phyloP scores from a whole-genome alignment of 2,797 vertebrate genomes.

The Echeneis naucrates region DNA sequence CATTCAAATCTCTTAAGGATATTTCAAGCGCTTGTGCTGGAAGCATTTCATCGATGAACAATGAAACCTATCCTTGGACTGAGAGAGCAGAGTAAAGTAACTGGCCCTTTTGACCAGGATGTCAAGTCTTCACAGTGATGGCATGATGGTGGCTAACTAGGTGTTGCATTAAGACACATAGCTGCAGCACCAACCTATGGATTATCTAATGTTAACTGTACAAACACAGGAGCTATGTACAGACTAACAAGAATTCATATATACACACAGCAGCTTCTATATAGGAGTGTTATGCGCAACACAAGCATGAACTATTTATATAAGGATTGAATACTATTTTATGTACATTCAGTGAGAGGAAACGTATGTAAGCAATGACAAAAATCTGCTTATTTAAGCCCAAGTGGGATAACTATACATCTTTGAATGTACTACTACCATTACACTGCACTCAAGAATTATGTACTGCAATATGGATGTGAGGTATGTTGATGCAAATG shows the following conservation, averaged over 20 bases:
- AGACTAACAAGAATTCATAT: slow-evolving; percentile 58
- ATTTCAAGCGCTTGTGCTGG: slow-evolving; percentile 74
- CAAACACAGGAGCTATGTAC: slow-evolving; percentile 79
- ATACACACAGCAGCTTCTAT: slow-evolving; percentile 65
- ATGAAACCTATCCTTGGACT: slow-evolving; percentile 62
- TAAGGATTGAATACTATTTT: slow-evolving; percentile 57
- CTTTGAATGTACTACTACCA: slow-evolving; percentile 49
- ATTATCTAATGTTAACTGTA: slow-evolving; percentile 73
- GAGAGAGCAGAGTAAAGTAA: slow-evolving; percentile 67
- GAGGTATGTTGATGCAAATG: slow-evolving; percentile 69
- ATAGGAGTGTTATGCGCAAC: slow-evolving; percentile 57
- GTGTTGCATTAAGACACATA: slow-evolving; percentile 72
- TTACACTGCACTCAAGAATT: slow-evolving; percentile 49
- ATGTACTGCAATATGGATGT: slow-evolving; percentile 57
- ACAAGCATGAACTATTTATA: slow-evolving; percentile 60
- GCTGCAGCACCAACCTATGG: slow-evolving; percentile 70
- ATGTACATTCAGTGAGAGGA: slow-evolving; percentile 58
- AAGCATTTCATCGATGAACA: slow-evolving; percentile 69
- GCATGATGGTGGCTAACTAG: slow-evolving; percentile 71
- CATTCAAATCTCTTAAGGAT: slow-evolving; percentile 71
- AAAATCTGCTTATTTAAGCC: slow-evolving; percentile 47
- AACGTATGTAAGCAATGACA: slow-evolving; percentile 55
- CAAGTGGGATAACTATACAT: slow-evolving; percentile 47
- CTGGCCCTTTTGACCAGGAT: slow-evolving; percentile 66
- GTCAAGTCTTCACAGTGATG: slow-evolving; percentile 87